phyloP scores from a whole-genome alignment of 2,888 invertebrate genomes.

The Diplolepis rosae region DNA sequence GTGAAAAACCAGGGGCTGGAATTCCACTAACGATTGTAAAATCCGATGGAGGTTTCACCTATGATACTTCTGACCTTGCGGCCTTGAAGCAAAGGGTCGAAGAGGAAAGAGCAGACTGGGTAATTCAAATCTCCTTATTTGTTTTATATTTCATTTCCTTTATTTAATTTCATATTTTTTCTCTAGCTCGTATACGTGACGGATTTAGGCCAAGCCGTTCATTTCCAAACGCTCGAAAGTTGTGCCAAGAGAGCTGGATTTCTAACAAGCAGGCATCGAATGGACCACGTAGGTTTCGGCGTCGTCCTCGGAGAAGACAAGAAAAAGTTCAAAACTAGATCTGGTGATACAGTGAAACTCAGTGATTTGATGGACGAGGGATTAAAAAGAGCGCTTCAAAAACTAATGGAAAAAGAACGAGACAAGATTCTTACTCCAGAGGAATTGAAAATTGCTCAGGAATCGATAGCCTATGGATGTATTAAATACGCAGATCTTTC shows the following conservation, averaged over 20 bases:
- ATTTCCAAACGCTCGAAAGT: slow-evolving; percentile 84
- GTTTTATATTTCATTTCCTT: no score
- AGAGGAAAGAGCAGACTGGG: slow-evolving; percentile 91
- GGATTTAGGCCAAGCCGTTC: slow-evolving; percentile 91
- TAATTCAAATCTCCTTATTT: no score
- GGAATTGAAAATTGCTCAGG: slow-evolving; percentile 88
- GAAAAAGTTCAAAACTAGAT: slow-evolving; percentile 98
- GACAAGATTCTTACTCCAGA: slow-evolving; percentile 87
- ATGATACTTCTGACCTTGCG: slow-evolving; percentile 98
- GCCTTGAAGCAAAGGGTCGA: slow-evolving; percentile 88
- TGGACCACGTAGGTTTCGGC: slow-evolving; percentile 97
- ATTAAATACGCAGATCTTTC: slow-evolving; percentile 98
- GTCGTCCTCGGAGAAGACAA: slow-evolving; percentile 98
- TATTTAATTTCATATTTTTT: slow-evolving; percentile 12
- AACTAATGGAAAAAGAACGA: slow-evolving; percentile 89
- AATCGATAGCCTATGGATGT: slow-evolving; percentile 97
- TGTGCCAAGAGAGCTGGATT: slow-evolving; percentile 88
- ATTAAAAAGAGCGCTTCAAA: slow-evolving; percentile 85
- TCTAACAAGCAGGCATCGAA: slow-evolving; percentile 78
- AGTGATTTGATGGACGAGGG: slow-evolving; percentile 94
- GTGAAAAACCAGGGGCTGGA: slow-evolving; percentile 78
- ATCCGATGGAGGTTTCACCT: slow-evolving; percentile 97
- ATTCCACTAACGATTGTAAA: slow-evolving; percentile 96
- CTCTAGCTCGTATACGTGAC: slow-evolving; percentile 79
- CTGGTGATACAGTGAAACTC: slow-evolving; percentile 95